phyloP scores from a whole-genome alignment of 2,888 invertebrate genomes.

The Pseudococcus viburni region DNA sequence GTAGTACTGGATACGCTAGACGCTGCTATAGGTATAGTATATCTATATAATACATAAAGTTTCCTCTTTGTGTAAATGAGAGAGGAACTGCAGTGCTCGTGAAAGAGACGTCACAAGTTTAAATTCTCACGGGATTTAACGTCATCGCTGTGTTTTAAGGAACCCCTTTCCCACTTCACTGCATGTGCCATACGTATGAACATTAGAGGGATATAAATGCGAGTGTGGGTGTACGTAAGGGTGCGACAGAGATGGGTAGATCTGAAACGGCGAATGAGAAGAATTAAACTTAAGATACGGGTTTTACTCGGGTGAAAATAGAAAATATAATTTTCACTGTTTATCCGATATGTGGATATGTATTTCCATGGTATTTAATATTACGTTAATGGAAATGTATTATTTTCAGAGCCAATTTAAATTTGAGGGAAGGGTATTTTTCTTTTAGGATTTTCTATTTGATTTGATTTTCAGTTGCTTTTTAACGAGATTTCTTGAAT shows the following conservation, averaged over 20 bases:
- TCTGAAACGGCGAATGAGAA: not conserved
- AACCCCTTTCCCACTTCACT: constrained; percentile 31
- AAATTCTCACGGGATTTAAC: constrained; percentile 62
- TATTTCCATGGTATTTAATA: no score
- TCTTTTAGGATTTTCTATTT: no score
- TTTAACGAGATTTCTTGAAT: no score
- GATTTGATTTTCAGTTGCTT: no score
- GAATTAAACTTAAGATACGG: constrained; percentile 24
- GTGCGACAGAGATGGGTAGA: not conserved
- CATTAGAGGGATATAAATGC: not conserved
- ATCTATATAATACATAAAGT: not conserved
- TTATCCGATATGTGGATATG: no score
- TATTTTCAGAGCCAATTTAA: no score
- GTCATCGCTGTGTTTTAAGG: constrained; percentile 59
- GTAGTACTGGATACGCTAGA: not conserved
- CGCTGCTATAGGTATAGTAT: no score
- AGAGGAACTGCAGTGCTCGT: not conserved
- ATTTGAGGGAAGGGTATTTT: no score
- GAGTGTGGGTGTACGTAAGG: not conserved
- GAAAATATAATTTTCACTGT: constrained; percentile 20
- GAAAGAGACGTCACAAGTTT: constrained; percentile 59
- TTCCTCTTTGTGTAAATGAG: constrained; percentile 19
- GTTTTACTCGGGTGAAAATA: not conserved
- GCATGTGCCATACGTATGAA: not conserved
- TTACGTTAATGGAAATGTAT: no score